Evolutionary conservation across 1,140 invertebrate species (phyloP).

Genomic region (Melanaphis sacchari): DNA sequence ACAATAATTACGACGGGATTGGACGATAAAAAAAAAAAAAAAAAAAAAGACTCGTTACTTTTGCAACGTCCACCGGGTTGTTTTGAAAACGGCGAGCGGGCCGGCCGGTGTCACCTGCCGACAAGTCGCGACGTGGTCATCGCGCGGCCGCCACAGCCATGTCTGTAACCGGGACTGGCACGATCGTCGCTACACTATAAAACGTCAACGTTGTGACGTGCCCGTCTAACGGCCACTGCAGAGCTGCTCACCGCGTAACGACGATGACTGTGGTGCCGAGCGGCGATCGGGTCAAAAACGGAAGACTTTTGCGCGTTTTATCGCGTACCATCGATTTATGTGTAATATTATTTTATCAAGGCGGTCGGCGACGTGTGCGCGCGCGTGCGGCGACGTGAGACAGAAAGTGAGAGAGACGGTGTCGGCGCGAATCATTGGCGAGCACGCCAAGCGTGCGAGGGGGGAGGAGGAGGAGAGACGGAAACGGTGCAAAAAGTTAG

Average conservation of each 20-base stretch:
- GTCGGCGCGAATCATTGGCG: background rate
- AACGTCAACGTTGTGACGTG: background rate
- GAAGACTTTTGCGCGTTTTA: conserved; percentile 23
- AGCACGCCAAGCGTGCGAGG: background rate
- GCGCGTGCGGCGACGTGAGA: background rate
- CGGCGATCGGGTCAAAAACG: background rate
- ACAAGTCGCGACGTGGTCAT: background rate
- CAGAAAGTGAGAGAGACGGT: background rate
- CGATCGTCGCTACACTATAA: background rate
- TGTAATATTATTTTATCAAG: background rate
- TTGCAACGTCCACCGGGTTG: background rate
- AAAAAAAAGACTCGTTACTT: background rate
- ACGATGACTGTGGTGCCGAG: background rate
- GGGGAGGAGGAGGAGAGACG: too few species aligned
- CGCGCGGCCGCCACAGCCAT: background rate
- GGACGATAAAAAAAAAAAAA: background rate
- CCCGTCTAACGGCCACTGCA: too few species aligned
- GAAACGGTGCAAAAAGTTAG: background rate
- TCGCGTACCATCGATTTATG: conserved; percentile 35
- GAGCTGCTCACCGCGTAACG: background rate
- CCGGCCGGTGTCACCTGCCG: background rate
- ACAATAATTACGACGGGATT: background rate
- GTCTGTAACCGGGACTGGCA: background rate
- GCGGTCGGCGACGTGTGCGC: background rate
- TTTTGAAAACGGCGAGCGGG: background rate